Evolutionary conservation across 2,888 invertebrate genomes (phyloP), one percentile per base, ranked within the genome.

Genomic region (Dryobota labecula): DNA sequence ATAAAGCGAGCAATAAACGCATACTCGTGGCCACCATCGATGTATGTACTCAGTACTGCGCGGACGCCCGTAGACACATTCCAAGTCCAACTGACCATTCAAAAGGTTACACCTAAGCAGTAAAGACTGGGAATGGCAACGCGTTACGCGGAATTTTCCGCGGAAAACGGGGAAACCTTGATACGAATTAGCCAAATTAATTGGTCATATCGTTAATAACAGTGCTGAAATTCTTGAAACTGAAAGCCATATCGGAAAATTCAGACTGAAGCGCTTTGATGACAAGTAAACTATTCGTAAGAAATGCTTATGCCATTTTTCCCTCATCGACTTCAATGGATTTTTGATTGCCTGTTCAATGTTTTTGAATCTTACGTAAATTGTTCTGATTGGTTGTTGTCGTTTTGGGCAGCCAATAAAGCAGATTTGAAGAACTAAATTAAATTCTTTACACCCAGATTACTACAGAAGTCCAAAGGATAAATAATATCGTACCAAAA

Each of bases 1-100:
- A 93, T 94, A 94, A 92, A 91, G 88, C 92, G 89, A 90, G 91
- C 90, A 92, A 92, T 93, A 93, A 92, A 91, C 87, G 89, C 90
- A 88, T 87, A 86, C 88, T 90, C 88, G 88, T 88, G 89, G 89
- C 90, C 90, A 89, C 87, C 75, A 75, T 73, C 80, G 85, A 68
- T 80, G 73, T 64, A 65, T 75, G 70, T 73, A 67, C 85, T 84
- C 66, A 66, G 70, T 68, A 68, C 84, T 84, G 70, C 71, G 75
- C 76, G 36, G 15, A 49, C 73, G 80, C 76, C 71, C 80, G 82
- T 72, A 78, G 80, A 80, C 78, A 88, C 90, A 92, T 93, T 92
- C 91, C 90, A 89, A 92, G 92, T 92, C 91, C 90, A 89, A 80
- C 83, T 88, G 86, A 86, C 89, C 86, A 90, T 87, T 88, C 68